A percentile compares a stretch with the other conserved stretches of the same genome.
These are phyloP conservation scores for Danionella cerebrum DNA, from an alignment of 2,113 vertebrate species.

Conservation along the genomic window DNA sequence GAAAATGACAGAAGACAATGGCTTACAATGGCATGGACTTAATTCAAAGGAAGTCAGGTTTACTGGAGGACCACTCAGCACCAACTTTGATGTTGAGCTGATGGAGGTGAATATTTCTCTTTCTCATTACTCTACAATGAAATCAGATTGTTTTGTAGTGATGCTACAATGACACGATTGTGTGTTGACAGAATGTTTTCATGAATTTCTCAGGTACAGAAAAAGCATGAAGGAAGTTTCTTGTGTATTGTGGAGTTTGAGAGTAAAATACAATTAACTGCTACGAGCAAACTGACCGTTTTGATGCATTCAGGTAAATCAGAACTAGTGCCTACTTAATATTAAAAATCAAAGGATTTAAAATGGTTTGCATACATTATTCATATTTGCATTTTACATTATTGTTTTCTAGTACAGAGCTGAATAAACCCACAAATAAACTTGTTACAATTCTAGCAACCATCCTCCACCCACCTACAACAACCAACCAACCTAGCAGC, in stretches of 20 bases:
- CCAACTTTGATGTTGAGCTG: neutral
- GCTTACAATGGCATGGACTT: neutral
- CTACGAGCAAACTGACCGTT: neutral
- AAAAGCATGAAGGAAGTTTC: neutral
- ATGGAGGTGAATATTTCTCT: neutral
- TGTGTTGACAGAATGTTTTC: neutral
- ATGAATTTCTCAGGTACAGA: neutral
- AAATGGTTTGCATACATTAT: no score
- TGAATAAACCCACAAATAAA: no score
- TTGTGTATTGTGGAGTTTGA: slow-evolving; percentile 13
- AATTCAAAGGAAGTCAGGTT: neutral
- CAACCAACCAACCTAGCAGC: no score
- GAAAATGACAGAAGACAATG: accelerated
- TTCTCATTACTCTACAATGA: neutral
- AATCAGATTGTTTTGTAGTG: no score
- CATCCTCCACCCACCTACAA: no score
- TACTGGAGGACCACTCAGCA: neutral
- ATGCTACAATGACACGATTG: no score
- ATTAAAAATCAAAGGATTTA: no score
- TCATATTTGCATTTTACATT: no score
- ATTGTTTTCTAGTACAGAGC: no score
- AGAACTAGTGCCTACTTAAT: no score
- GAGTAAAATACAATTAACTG: neutral
- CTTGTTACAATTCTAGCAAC: no score
- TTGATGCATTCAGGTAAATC: neutral